Percentiles rank a stretch among this genome's conserved stretches.
Evolutionary conservation across 2,888 invertebrate genomes (phyloP).

Genomic region (Pilophorus perplexus): DNA sequence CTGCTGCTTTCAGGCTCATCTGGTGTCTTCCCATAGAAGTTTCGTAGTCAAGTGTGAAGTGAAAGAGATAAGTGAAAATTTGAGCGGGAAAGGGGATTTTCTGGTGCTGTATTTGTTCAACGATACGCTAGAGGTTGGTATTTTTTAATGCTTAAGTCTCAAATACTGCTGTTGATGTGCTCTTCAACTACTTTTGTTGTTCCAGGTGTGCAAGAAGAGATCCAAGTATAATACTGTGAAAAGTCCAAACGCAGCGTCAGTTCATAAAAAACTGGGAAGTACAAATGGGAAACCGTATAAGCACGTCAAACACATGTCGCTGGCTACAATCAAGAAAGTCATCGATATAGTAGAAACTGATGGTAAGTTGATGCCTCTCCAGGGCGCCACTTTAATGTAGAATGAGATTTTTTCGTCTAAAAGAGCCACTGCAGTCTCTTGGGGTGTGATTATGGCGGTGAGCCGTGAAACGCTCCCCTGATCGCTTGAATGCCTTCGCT

Average conservation of each 20-base stretch:
- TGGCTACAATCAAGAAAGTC: constrained; percentile 85
- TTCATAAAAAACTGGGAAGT: constrained; percentile 53
- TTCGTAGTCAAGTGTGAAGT: constrained; percentile 87
- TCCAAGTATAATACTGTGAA: constrained; percentile 71
- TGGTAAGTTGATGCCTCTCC: too few relatives aligned
- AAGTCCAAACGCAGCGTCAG: constrained; percentile 63
- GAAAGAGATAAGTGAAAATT: constrained; percentile 76
- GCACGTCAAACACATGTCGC: constrained; percentile 83
- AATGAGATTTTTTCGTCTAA: too few relatives aligned
- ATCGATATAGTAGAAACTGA: constrained; percentile 86
- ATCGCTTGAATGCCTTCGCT: too few relatives aligned
- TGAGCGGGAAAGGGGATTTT: constrained; percentile 82
- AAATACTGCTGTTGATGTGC: background rate
- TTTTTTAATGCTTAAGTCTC: background rate
- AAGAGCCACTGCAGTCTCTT: too few relatives aligned
- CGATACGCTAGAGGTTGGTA: constrained; percentile 81
- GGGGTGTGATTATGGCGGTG: too few relatives aligned
- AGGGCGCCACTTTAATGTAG: too few relatives aligned
- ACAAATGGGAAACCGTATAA: constrained; percentile 76
- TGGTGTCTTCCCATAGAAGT: constrained; percentile 88
- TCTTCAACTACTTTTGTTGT: too few relatives aligned
- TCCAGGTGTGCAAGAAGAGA: constrained; percentile 62
- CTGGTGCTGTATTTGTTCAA: constrained; percentile 90
- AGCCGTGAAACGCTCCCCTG: too few relatives aligned
- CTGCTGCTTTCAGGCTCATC: constrained; percentile 66